A percentile compares a stretch with the other conserved stretches of the same genome.
Evolutionary conservation across 2,797 vertebrate species (phyloP).

Genomic region (Hemibagrus guttatus): DNA sequence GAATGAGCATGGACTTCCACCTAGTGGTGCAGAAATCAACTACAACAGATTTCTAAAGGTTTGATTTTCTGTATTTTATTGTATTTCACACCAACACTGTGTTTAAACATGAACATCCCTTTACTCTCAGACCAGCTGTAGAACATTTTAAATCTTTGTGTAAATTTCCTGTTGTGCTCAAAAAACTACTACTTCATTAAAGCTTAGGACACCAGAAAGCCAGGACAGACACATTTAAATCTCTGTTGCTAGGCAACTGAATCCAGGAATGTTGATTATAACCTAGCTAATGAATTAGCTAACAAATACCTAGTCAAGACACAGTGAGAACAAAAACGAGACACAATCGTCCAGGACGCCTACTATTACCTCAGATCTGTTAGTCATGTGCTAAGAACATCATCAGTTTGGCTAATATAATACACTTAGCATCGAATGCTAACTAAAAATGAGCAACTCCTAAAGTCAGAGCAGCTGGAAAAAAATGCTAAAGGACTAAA

Average conservation of each 20-base stretch:
- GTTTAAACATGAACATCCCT: neutral
- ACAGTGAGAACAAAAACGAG: neutral
- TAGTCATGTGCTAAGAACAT: neutral
- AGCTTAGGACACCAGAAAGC: neutral
- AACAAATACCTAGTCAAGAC: too few species aligned
- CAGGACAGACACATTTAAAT: neutral
- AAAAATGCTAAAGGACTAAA: too few species aligned
- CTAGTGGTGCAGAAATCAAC: neutral
- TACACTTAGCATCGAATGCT: neutral
- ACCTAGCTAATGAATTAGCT: neutral
- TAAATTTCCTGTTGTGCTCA: neutral
- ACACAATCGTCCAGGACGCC: neutral
- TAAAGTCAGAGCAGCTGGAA: neutral
- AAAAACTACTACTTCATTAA: neutral
- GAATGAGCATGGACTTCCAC: neutral
- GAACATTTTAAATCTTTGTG: neutral
- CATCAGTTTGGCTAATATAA: neutral
- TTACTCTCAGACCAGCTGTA: neutral
- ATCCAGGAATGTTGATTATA: neutral
- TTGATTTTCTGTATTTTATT: neutral
- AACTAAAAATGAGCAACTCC: neutral
- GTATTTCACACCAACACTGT: neutral
- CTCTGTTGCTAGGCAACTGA: neutral
- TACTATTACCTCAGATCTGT: neutral
- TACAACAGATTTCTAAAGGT: neutral